Evolutionary conservation across 2,888 invertebrate genomes (phyloP).

Genomic region (Atherix ibis): DNA sequence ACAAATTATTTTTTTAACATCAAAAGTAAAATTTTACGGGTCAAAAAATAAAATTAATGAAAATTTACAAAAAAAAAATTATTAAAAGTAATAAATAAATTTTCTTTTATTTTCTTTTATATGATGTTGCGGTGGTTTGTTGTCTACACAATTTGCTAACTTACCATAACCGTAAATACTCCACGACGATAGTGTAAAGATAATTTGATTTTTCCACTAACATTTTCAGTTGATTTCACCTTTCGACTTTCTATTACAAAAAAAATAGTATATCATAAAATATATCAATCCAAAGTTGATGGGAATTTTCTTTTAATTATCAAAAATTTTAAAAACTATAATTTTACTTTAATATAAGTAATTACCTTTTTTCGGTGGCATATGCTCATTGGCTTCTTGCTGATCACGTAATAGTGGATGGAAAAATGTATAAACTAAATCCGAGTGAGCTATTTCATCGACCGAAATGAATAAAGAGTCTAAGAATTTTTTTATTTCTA

Average conservation of each 20-base stretch:
- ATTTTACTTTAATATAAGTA: no score
- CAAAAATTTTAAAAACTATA: no score
- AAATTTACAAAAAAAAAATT: no score
- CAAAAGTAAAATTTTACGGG: background rate
- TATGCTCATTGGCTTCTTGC: constrained; percentile 69
- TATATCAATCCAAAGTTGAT: no score
- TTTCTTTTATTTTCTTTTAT: no score
- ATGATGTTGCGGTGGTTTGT: no score
- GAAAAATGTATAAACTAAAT: constrained; percentile 96
- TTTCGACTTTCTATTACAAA: constrained; percentile 1
- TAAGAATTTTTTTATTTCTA: constrained; percentile 78
- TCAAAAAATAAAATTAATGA: background rate
- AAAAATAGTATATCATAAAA: no score
- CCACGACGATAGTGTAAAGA: constrained; percentile 61
- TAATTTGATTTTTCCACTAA: constrained; percentile 61
- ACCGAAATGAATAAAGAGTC: constrained; percentile 71
- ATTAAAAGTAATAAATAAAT: no score
- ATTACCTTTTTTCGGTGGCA: constrained; percentile 60
- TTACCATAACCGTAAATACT: constrained; percentile 60
- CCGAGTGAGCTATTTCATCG: constrained; percentile 88
- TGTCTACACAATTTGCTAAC: no score
- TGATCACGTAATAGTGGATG: constrained; percentile 91
- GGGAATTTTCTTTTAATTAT: background rate
- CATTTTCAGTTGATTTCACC: constrained; percentile 15
- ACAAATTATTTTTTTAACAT: no score